Evolutionary conservation across 2,888 invertebrate species (phyloP), one percentile per base, ranked within the genome.

Genomic region (Argyra leucocephala): DNA sequence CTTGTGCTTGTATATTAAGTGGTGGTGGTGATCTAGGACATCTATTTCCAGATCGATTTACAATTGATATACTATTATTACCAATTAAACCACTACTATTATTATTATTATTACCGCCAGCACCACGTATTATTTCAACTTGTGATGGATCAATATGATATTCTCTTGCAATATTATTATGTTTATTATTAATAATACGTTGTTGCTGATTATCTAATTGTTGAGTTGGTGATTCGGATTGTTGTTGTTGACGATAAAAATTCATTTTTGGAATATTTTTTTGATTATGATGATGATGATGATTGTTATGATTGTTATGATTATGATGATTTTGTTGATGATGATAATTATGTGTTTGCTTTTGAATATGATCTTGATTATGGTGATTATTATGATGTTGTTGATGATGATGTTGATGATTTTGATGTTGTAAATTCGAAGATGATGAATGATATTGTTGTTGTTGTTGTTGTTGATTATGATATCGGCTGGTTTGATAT

Each of bases 261-360:
- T 48, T 48, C 48, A 48, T 48, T 48, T 48, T 48, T 48, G 48
- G 48, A 48, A 48, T 48, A 18, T 18, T 48, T 48, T 48, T 48
- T 26, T 22, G 22, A 31, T 22, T 21, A 24, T 22, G 58, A 22
- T 23, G 18, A 12, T n/a, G 4, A 22, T 36, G 21, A 23, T 62
- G 15, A 23, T 48, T 62, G 36, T 62, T 31, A 36, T 61, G 21
- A 23, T 68, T 70, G 66, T 76, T 75, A 68, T 75, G 77, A 64
- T 78, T 78, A 3, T 26, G 21, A 37, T 64, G 64, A 18, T 78
- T 78, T 67, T 63, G 60, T 9, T 64, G 60, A 58, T 67, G 36
- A 21, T 67, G 65, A 15, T 65, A 58, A 24, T 65, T 59, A 22
- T 31, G 62, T 18, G 12, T 22, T 62, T 67, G 58, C 22, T 57